phyloP scores from a whole-genome alignment of 2,888 invertebrate genomes.

The Leuctra nigra region DNA sequence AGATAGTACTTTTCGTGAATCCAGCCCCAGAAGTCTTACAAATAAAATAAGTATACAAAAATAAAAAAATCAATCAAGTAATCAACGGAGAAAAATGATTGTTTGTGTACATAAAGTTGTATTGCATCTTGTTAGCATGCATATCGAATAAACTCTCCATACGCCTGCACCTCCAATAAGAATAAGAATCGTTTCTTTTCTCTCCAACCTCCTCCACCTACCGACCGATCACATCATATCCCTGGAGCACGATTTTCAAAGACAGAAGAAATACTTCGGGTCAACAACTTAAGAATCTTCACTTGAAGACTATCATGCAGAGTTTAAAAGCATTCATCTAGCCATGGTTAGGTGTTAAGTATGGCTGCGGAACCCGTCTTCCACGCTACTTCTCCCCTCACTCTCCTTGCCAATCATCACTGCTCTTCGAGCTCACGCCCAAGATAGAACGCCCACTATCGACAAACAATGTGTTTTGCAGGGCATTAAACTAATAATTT shows the following conservation, averaged over 20 bases:
- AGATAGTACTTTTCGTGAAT: no score
- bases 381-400: slow-evolving; percentile 1
- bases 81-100: no score
- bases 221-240: not conserved
- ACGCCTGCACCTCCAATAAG: no score
- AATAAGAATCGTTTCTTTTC: no score
- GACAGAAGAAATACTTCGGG: not conserved
- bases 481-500: slow-evolving; percentile 15
- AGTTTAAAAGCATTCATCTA: slow-evolving; percentile 9
- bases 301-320: slow-evolving; percentile 1
- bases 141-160: no score
- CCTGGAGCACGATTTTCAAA: not conserved
- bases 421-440: not conserved
- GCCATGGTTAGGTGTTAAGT: slow-evolving; percentile 8
- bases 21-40: no score
- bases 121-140: no score
- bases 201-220: no score
- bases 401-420: not conserved
- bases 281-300: slow-evolving; percentile 4
- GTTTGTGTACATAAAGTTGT: no score
- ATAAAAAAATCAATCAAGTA: no score
- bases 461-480: slow-evolving; percentile 17
- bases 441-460: slow-evolving; percentile 6
- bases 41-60: no score
- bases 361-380: slow-evolving; percentile 9